Conservation (phyloP, 1,140 invertebrate species). For the Drosophila bocki region DNA sequence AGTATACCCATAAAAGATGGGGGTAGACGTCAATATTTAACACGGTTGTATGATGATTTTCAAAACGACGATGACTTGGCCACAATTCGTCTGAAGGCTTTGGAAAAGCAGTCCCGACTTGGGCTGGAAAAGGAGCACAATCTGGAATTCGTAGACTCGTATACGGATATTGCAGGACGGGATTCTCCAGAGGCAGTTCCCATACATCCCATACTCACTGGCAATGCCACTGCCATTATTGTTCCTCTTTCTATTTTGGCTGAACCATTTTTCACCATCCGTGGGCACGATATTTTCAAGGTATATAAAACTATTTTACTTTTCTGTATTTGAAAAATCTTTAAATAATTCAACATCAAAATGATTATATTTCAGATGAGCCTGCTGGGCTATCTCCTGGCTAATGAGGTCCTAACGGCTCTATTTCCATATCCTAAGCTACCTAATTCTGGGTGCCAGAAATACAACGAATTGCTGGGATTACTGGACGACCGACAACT, state of each 20-base stretch:
- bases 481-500: neutral
- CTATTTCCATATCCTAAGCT: slow-evolving; percentile 13
- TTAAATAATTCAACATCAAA: neutral
- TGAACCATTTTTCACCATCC: slow-evolving; percentile 2
- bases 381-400: neutral
- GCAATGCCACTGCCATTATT: neutral
- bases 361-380: neutral
- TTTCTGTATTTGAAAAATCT: neutral
- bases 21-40: slow-evolving; percentile 4
- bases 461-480: slow-evolving; percentile 2
- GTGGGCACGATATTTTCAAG: slow-evolving; percentile 3
- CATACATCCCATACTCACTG: neutral
- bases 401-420: neutral
- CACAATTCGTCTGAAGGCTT: neutral
- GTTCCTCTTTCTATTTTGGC: neutral
- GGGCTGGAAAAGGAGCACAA: neutral
- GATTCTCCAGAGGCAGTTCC: neutral
- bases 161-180: neutral
- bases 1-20: neutral
- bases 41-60: neutral
- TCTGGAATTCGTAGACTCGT: neutral
- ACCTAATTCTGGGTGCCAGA: neutral
- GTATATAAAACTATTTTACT: neutral
- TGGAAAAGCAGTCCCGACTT: neutral
- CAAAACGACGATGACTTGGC: neutral